phyloP scores from a whole-genome alignment of 64 coral and sea anemone genomes.

The Montipora efflorescens region DNA sequence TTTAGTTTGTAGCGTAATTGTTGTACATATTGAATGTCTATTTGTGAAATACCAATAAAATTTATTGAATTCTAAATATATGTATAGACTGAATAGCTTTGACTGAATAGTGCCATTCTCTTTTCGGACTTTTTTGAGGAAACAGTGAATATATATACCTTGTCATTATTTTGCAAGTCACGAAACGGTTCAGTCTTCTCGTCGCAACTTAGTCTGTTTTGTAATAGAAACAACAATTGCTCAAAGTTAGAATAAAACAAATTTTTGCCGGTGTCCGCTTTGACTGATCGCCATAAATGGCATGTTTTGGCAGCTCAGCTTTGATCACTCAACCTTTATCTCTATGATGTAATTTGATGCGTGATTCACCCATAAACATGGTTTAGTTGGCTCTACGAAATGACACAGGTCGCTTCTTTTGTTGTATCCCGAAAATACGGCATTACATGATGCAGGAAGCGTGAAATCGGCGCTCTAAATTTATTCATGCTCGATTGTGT shows the following conservation, averaged over 20 bases:
- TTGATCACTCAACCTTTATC: slow-evolving; percentile 15
- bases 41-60: too few relatives aligned
- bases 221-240: too few relatives aligned
- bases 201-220: too few relatives aligned
- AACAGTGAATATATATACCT: too few relatives aligned
- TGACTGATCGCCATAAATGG: slow-evolving; percentile 39
- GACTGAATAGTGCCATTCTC: too few relatives aligned
- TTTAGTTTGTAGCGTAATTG: too few relatives aligned
- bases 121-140: too few relatives aligned
- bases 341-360: slow-evolving; percentile 45
- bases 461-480: slow-evolving; percentile 37
- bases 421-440: slow-evolving; percentile 46
- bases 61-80: too few relatives aligned
- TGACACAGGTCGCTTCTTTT: not conserved
- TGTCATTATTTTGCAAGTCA: too few relatives aligned
- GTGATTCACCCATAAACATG: slow-evolving; percentile 44
- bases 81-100: too few relatives aligned
- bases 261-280: not conserved
- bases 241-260: not conserved
- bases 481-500: not conserved
- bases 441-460: slow-evolving; percentile 60
- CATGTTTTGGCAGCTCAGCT: slow-evolving; percentile 26
- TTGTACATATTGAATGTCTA: too few relatives aligned
- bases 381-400: not conserved
- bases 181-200: too few relatives aligned